Percentiles rank a stretch among this genome's conserved stretches.
Evolutionary conservation across 2,113 vertebrate species (phyloP).

Genomic region (Aldabrachelys gigantea): DNA sequence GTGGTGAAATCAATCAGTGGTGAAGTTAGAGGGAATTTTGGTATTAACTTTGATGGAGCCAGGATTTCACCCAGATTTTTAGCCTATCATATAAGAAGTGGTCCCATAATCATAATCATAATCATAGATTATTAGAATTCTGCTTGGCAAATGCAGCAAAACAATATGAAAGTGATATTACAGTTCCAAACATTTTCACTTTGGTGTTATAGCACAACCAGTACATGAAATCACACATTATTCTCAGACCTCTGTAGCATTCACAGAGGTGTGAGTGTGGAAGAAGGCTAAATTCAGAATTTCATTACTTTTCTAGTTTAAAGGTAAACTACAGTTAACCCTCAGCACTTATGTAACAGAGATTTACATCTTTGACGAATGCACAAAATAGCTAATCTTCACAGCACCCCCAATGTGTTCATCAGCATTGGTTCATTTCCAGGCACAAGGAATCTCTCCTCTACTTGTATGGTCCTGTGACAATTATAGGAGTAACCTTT

Average conservation of each 20-base stretch:
- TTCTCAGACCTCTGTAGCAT: neutral
- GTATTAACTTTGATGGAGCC: neutral
- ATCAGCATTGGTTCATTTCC: neutral
- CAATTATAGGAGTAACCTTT: neutral
- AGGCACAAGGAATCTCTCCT: neutral
- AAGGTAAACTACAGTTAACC: neutral
- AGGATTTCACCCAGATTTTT: neutral
- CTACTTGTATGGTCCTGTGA: neutral
- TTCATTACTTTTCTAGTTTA: neutral
- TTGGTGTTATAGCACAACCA: neutral
- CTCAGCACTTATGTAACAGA: neutral
- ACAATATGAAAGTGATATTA: neutral
- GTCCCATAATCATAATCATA: neutral
- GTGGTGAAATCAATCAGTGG: neutral
- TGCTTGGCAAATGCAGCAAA: neutral
- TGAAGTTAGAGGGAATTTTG: neutral
- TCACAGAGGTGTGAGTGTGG: neutral
- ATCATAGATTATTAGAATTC: neutral
- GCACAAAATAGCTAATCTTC: neutral
- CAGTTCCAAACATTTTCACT: neutral
- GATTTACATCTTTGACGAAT: neutral
- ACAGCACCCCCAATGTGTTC: neutral
- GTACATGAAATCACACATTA: neutral
- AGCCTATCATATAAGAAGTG: neutral
- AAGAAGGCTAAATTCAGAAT: neutral